Base-by-base conservation (phyloP, 2,888 invertebrate species). In the Lapara coniferarum region DNA sequence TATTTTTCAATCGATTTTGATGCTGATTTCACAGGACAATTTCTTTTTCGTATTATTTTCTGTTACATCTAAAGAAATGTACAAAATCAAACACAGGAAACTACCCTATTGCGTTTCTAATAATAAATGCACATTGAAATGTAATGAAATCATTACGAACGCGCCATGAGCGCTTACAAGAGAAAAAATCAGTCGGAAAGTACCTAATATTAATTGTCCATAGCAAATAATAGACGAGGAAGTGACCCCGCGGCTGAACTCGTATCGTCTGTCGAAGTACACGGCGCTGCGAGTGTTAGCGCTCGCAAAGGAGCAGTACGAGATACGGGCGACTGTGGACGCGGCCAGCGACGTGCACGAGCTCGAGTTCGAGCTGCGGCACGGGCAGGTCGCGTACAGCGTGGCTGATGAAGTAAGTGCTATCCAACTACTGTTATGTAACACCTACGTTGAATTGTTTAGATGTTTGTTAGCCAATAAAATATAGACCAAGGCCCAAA, bases 341-440 rank as follows among this genome's bases (percentile, higher is more conserved):
- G 67, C 51, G 10, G 12, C 14, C 55, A 59, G 55, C 13, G 67
- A 59, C 25, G 67, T 63, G 19, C 63, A 63, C 10, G 72, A 52
- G 49, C 58, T 73, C 25, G 69, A 70, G 67, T 71, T 70, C 70
- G 57, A 63, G n/a, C 70, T 76, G 13, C 52, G 75, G 25, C 46
- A 37, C 10, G 63, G 63, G 1, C 66, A 69, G 14, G 63, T 71
- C 14, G 14, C 69, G 0, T 68, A 70, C 6, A 63, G 72, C 0
- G 68, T 70, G 1, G 72, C 73, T 6, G 73, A 74, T 13, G 75
- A 70, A 66, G 75, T 76, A 6, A 69, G 71, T 46, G 49, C 46
- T 19, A 63, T 6, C 0, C 6, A 3, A 37, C 30, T 13, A 25
- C 55, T 55, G 16, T 10, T 55, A 10, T 25, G 25, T 25, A 25